Evolutionary conservation across 2,888 invertebrate species (phyloP).

Genomic region (Schizaphis graminum): DNA sequence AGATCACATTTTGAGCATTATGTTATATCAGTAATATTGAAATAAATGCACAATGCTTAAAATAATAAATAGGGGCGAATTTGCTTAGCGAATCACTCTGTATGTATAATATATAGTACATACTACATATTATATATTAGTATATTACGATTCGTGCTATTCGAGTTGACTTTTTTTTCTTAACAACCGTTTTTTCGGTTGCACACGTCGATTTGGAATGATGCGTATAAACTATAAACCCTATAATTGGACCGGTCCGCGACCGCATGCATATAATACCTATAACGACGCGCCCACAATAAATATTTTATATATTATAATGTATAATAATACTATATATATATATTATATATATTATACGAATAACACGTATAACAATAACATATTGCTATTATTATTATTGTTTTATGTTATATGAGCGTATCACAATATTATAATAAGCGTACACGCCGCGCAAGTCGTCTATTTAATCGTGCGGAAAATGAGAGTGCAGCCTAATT

Average conservation of each 20-base stretch:
- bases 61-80: neutral
- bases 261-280: neutral
- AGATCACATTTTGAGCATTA: too few species aligned
- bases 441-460: neutral
- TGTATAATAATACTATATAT: neutral
- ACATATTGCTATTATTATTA: neutral
- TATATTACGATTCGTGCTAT: neutral
- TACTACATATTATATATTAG: too few species aligned
- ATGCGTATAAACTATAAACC: neutral
- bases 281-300: neutral
- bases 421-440: neutral
- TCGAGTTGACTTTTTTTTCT: neutral
- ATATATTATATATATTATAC: neutral
- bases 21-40: too few species aligned
- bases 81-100: neutral
- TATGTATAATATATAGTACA: too few species aligned
- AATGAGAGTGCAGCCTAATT: constrained; percentile 33
- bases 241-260: neutral
- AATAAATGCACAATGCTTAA: neutral
- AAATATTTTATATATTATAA: neutral
- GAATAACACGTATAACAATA: neutral
- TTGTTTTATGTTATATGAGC: neutral
- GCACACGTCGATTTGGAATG: neutral
- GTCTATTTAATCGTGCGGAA: constrained; percentile 43
- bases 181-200: neutral